Conservation (phyloP, 2,113 vertebrate species). For the Menura novaehollandiae region DNA sequence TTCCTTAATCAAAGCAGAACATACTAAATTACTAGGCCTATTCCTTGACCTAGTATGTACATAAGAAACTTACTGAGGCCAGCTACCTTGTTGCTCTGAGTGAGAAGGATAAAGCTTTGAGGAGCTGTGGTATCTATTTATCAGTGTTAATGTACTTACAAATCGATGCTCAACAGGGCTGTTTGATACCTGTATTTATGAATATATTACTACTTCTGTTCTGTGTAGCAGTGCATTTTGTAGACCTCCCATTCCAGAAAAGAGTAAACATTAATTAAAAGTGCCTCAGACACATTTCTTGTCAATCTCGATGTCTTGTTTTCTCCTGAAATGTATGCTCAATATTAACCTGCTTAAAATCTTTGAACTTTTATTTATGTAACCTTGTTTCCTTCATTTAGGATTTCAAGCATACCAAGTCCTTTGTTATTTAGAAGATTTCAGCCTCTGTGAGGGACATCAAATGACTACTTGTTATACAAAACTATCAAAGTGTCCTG, state of each 20-base stretch:
- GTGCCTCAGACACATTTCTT: neutral
- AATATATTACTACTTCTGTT: neutral
- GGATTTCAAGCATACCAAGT: slow-evolving; percentile 98
- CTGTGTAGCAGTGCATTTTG: neutral
- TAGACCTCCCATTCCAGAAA: neutral
- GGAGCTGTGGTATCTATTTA: neutral
- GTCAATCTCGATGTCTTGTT: neutral
- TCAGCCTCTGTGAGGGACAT: slow-evolving; percentile 55
- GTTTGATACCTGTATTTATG: neutral
- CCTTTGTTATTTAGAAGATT: slow-evolving; percentile 92
- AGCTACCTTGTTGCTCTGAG: neutral
- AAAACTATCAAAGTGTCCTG: slow-evolving; percentile 43
- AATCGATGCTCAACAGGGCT: neutral
- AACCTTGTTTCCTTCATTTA: slow-evolving; percentile 57
- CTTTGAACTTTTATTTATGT: neutral
- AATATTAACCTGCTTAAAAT: neutral
- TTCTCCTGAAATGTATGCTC: neutral
- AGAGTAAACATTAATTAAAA: neutral
- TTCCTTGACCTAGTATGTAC: neutral
- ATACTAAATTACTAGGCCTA: neutral
- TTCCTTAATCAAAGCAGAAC: neutral
- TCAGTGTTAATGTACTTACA: neutral
- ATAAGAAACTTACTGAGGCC: neutral
- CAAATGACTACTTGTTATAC: slow-evolving; percentile 59
- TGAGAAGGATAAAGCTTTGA: neutral